A percentile compares a stretch with the other conserved stretches of the same genome.
These are phyloP conservation scores for Solen grandis DNA, from an alignment of 1,140 invertebrate species.

Conservation along the genomic window DNA sequence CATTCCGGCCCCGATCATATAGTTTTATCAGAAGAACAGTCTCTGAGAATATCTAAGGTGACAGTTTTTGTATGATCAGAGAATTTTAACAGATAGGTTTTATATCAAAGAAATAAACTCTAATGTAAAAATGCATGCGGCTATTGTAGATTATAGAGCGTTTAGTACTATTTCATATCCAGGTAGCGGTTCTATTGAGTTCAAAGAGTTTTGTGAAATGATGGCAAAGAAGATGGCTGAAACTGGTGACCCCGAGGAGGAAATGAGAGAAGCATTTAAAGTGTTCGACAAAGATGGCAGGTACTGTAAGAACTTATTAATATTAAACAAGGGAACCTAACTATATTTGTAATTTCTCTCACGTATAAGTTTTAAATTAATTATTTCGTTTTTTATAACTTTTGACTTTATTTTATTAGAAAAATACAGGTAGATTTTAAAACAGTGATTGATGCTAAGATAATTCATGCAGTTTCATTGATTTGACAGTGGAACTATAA, in stretches of 20 bases:
- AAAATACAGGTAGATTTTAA: background rate
- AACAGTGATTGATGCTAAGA: background rate
- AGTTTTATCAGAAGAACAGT: no score
- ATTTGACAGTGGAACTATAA: constrained; percentile 86
- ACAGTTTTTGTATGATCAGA: no score
- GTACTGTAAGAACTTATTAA: background rate
- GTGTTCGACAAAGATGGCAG: constrained; percentile 97
- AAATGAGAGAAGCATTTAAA: constrained; percentile 98
- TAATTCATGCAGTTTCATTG: background rate
- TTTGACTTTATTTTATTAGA: background rate
- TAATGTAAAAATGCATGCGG: no score
- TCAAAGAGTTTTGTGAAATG: constrained; percentile 61
- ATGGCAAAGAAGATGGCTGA: constrained; percentile 48
- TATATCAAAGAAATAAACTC: no score
- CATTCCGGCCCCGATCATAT: no score
- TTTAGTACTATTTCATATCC: no score
- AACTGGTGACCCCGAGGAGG: constrained; percentile 77
- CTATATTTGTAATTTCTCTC: background rate
- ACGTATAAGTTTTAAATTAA: background rate
- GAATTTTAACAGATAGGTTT: no score
- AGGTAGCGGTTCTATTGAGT: constrained; percentile 54
- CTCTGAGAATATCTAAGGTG: no score
- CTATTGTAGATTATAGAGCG: no score
- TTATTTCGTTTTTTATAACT: background rate
- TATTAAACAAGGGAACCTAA: background rate